Conservation (phyloP, 2,888 invertebrate species). For the Acanthococcus lagerstroemiae region DNA sequence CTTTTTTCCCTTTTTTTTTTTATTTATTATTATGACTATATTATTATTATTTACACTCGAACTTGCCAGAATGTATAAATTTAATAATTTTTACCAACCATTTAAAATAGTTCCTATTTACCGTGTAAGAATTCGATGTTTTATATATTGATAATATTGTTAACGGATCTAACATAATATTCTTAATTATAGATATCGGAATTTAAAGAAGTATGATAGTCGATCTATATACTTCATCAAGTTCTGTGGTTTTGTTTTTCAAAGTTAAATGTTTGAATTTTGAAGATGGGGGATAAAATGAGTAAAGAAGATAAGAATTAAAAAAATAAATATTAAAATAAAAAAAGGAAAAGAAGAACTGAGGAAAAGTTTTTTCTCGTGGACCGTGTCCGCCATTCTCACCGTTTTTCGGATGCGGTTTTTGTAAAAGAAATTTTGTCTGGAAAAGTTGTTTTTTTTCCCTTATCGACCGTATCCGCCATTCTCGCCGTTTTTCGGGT, state of each 20-base stretch:
- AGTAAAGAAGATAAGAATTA: too few relatives aligned
- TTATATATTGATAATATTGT: slow-evolving; percentile 17
- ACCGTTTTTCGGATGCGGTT: neutral
- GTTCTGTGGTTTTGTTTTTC: slow-evolving; percentile 17
- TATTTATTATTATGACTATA: slow-evolving; percentile 9
- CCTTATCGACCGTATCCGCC: neutral
- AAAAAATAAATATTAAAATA: too few relatives aligned
- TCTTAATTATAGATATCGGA: too few relatives aligned
- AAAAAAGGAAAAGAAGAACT: too few relatives aligned
- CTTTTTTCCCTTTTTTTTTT: slow-evolving; percentile 8
- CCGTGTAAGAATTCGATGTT: slow-evolving; percentile 24
- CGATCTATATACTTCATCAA: slow-evolving; percentile 18
- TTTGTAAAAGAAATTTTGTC: slow-evolving; percentile 8
- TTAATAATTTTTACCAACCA: slow-evolving; percentile 26
- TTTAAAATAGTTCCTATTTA: slow-evolving; percentile 31
- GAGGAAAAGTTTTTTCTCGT: slow-evolving; percentile 1
- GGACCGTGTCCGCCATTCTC: neutral
- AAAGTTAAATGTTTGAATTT: too few relatives aligned
- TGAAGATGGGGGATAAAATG: too few relatives aligned
- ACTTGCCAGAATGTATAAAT: slow-evolving; percentile 28
- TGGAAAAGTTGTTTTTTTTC: slow-evolving; percentile 1
- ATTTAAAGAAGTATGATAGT: too few relatives aligned
- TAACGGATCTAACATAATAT: too few relatives aligned
- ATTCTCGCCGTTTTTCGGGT: neutral
- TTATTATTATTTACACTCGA: too few relatives aligned